phyloP scores from a whole-genome alignment of 2,888 invertebrate species.

The Lasioglossum figueresi region DNA sequence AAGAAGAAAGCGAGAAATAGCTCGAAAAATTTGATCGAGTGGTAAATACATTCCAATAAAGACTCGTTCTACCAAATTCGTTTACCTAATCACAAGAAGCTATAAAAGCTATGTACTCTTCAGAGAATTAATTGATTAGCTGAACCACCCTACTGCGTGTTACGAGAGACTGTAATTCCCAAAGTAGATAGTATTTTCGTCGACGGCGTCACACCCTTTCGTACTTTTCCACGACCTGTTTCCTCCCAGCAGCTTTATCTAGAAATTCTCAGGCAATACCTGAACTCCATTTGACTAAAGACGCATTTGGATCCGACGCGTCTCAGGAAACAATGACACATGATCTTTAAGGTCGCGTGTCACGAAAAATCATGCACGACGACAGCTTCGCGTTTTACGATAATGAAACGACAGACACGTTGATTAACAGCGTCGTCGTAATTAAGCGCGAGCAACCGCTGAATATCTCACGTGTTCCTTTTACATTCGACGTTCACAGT shows the following conservation, averaged over 20 bases:
- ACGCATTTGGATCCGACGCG: not conserved
- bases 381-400: not conserved
- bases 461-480: not conserved
- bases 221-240: conserved; percentile 38
- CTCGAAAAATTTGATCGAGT: not conserved
- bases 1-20: not conserved
- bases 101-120: not conserved
- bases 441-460: not conserved
- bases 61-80: not conserved
- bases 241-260: conserved; percentile 6
- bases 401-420: not conserved
- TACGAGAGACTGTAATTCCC: not conserved
- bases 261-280: not conserved
- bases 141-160: not conserved
- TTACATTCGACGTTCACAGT: not conserved
- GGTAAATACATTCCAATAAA: not conserved
- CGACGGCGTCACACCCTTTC: conserved; percentile 30
- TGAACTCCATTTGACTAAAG: not conserved
- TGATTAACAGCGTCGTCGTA: not conserved
- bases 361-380: not conserved
- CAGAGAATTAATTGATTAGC: not conserved
- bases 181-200: not conserved
- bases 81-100: not conserved
- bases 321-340: not conserved
- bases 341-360: not conserved